These are phyloP conservation scores for Pelusios castaneus DNA, from an alignment of 2,113 vertebrate genomes.

Conservation along the genomic window DNA sequence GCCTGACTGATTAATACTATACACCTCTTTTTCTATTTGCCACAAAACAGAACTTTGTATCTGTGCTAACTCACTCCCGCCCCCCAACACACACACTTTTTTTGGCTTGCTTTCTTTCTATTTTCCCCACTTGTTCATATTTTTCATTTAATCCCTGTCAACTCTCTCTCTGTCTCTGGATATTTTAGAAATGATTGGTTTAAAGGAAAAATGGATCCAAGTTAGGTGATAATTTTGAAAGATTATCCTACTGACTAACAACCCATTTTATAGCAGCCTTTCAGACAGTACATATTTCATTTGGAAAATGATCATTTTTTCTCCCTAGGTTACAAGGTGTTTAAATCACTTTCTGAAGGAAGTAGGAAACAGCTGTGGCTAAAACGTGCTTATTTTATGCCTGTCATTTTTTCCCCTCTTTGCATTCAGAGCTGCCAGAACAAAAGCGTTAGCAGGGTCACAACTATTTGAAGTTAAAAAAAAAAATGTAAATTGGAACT, in stretches of 20 bases:
- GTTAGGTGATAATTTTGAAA: constrained; percentile 67
- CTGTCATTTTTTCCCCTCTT: constrained; percentile 30
- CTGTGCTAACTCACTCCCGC: not conserved
- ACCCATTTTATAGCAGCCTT: constrained; percentile 59
- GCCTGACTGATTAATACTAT: not conserved
- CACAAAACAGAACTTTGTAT: not conserved
- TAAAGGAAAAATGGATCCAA: constrained; percentile 7
- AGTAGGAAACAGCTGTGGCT: constrained; percentile 79
- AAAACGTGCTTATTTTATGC: constrained; percentile 53
- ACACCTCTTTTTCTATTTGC: not conserved
- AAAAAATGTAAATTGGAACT: constrained; percentile 59
- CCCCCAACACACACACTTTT: not conserved
- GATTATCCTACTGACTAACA: constrained; percentile 62
- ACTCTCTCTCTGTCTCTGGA: constrained; percentile 41
- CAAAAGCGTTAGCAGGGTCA: constrained; percentile 41
- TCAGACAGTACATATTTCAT: constrained; percentile 71
- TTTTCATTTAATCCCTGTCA: constrained; percentile 54
- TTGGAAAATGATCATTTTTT: constrained; percentile 51
- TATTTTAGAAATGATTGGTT: constrained; percentile 46
- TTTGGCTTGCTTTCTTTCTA: not conserved
- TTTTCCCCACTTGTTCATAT: not conserved
- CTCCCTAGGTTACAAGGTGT: constrained; percentile 66
- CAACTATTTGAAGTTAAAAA: constrained; percentile 23
- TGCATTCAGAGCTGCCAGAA: constrained; percentile 42
- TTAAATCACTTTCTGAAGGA: constrained; percentile 75